Conservation (phyloP, 2,888 invertebrate genomes). For the Tachystola acroxantha region DNA sequence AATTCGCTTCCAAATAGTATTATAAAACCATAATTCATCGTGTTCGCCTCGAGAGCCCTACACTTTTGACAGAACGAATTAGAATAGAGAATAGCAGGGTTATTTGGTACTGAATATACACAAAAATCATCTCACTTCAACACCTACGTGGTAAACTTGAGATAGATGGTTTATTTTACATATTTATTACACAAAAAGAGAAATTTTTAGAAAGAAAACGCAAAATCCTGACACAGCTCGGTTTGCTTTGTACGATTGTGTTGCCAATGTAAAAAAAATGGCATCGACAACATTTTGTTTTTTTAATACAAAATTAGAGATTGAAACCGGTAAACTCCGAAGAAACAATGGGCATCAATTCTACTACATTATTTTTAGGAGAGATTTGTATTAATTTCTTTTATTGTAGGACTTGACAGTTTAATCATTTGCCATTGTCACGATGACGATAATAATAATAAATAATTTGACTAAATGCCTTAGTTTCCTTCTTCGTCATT, state of each 20-base stretch:
- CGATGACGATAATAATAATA: no score
- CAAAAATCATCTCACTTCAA: constrained; percentile 11
- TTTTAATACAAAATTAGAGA: constrained; percentile 2
- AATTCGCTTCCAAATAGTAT: constrained; percentile 34
- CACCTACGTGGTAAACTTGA: constrained; percentile 30
- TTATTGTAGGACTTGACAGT: no score
- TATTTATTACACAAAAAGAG: constrained; percentile 36
- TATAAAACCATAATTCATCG: constrained; percentile 50
- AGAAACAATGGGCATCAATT: no score
- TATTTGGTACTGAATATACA: constrained; percentile 9
- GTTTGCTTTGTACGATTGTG: constrained; percentile 64
- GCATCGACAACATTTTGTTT: constrained; percentile 11
- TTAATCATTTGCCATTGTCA: no score
- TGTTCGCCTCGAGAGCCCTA: constrained; percentile 46
- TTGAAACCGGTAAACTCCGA: neutral
- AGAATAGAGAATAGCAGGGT: constrained; percentile 25
- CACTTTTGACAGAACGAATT: constrained; percentile 63
- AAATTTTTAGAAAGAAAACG: constrained; percentile 54
- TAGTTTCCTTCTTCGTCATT: no score
- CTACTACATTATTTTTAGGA: no score
- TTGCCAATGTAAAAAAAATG: constrained; percentile 33
- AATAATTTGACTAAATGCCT: no score
- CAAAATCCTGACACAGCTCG: constrained; percentile 66
- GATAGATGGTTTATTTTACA: constrained; percentile 37
- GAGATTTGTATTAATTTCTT: no score